Percentiles rank a stretch among this genome's conserved stretches.
phyloP scores from a whole-genome alignment of 2,113 vertebrate genomes.

The Crotalus horridus region DNA sequence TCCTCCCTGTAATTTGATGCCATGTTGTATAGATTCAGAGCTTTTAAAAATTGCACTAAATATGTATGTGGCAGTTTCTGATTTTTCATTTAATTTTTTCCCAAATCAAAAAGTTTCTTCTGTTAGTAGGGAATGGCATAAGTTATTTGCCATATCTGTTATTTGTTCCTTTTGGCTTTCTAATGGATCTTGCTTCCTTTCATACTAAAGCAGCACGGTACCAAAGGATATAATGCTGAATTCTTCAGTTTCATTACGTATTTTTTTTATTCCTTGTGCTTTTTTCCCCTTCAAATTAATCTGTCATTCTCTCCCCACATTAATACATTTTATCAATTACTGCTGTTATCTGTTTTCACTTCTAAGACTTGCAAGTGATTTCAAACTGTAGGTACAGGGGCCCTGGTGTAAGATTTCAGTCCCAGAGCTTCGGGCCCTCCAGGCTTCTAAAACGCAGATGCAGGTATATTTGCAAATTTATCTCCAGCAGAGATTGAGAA shows the following conservation, averaged over 20 bases:
- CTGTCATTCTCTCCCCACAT: not conserved
- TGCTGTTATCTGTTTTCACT: not conserved
- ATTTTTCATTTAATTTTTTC: not conserved
- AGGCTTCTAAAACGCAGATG: not conserved
- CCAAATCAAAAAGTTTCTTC: not conserved
- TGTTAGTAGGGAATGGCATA: not conserved
- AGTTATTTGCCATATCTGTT: not conserved
- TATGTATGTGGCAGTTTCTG: not conserved
- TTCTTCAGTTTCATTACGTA: not conserved
- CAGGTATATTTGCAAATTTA: not conserved
- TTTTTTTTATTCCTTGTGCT: not conserved
- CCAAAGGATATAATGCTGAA: no score
- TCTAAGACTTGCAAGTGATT: not conserved
- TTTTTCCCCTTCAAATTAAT: not conserved
- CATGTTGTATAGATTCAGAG: not conserved
- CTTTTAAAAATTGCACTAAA: conserved; percentile 32
- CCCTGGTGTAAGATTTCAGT: not conserved
- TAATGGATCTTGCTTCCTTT: not conserved
- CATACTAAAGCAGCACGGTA: not conserved
- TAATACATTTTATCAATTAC: not conserved
- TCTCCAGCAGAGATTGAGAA: not conserved
- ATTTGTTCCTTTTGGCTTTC: not conserved
- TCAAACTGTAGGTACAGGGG: not conserved
- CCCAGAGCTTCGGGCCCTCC: not conserved
- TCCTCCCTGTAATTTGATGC: not conserved